Evolutionary conservation across 2,888 invertebrate species (phyloP), one percentile per base, ranked within the genome.

Genomic region (Sphaeridia pumilis): DNA sequence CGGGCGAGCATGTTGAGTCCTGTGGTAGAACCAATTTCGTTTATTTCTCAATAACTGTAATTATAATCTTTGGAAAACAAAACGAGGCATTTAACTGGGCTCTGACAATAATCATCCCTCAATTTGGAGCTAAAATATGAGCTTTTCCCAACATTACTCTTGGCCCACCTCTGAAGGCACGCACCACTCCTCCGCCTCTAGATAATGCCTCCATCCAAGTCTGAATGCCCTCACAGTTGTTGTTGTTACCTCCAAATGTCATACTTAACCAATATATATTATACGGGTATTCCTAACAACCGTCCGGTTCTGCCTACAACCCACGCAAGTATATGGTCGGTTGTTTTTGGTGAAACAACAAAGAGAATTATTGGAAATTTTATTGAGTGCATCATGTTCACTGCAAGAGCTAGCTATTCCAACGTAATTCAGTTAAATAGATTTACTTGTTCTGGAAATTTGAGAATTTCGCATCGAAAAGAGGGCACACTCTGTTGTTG

Each of bases 21-120:
- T 31, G 7, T 7, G 14, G 31, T 10, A 14, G 31, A 10, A 7
- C 31, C 7, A 38, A 14, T 38, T 38, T 38, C 38, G 5, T 20
- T 38, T 38, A 38, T 38, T 38, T 38, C 38, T 38, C 38, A 38
- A 38, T 38, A 38, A 38, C 38, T 38, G 38, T 38, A 38, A 38
- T 38, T 38, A 38, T 38, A 38, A 38, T 38, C 38, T 38, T 38
- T 38, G 7, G 38, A 38, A 38, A 38, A 38, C 38, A 38, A 38
- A 38, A 38, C 12, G 17, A 38, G 17, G 17, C 38, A 38, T 38
- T 38, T 38, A 38, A 20, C 12, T 20, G 17, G 20, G 38, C 38
- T 38, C 38, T 7, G 5, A 38, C 38, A 38, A 17, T 38, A 38
- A 38, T 38, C 38, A 14, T 38, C 38, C 38, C 12, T 38, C 38